Conservation (phyloP, 1,140 invertebrate genomes). For the Zaprionus ghesquierei region DNA sequence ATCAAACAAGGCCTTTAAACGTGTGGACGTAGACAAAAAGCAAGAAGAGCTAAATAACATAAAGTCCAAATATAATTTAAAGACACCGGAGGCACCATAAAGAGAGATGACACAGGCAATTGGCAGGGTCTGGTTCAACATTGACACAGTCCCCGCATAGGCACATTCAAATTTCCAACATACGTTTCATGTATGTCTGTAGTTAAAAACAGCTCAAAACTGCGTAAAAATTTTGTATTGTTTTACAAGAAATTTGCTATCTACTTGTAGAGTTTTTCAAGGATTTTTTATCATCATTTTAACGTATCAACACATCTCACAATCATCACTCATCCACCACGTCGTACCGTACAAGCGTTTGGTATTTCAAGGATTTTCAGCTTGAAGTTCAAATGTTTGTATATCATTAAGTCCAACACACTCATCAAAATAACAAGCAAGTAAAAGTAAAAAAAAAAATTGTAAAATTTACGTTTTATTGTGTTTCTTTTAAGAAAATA, state of each 20-base stretch:
- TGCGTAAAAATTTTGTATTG: constrained; percentile 24
- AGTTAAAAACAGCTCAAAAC: constrained; percentile 34
- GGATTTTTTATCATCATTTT: constrained; percentile 59
- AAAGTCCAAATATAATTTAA: constrained; percentile 95
- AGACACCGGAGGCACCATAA: constrained; percentile 75
- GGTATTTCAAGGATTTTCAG: background rate
- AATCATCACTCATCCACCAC: constrained; percentile 62
- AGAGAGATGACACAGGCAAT: background rate
- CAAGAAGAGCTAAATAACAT: constrained; percentile 98
- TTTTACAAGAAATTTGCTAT: constrained; percentile 58
- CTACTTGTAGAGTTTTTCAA: constrained; percentile 63
- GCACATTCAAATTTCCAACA: constrained; percentile 7
- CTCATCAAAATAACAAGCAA: constrained; percentile 79
- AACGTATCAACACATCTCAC: constrained; percentile 31
- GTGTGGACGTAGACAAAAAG: constrained; percentile 98
- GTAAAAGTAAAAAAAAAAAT: constrained; percentile 77
- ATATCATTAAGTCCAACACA: constrained; percentile 48
- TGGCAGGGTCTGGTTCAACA: background rate
- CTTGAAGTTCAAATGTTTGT: constrained; percentile 27
- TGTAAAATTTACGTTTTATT: constrained; percentile 38
- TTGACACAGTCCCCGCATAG: background rate
- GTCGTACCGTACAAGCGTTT: constrained; percentile 42
- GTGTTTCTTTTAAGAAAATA: background rate
- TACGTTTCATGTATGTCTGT: background rate
- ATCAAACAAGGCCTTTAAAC: constrained; percentile 97